phyloP scores from a whole-genome alignment of 2,797 vertebrate genomes.

The Mionectes olivaceus region DNA sequence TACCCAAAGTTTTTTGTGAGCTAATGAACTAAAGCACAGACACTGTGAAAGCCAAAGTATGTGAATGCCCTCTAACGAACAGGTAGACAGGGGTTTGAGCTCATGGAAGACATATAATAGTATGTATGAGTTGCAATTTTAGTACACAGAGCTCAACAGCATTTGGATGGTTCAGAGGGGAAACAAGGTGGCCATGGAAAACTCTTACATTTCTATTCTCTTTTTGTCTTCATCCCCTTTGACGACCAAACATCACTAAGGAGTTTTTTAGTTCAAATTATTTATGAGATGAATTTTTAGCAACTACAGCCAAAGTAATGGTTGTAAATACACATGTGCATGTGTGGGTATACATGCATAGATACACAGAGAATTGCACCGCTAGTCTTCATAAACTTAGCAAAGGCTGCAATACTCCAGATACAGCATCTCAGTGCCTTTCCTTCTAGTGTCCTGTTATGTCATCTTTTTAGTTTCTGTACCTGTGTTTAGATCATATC shows the following conservation, averaged over 20 bases:
- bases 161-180: not conserved
- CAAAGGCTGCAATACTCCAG: not conserved
- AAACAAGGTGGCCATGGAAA: not conserved
- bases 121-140: not conserved
- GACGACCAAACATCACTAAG: not conserved
- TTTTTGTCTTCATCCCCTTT: not conserved
- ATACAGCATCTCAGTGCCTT: not conserved
- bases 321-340: not conserved
- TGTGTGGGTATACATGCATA: fast-evolving
- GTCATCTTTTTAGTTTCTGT: constrained; percentile 20
- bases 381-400: not conserved
- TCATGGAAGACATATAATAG: not conserved
- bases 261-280: not conserved
- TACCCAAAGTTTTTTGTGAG: not conserved
- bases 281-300: not conserved
- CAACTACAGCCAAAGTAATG: not conserved
- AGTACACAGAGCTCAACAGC: not conserved
- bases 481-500: constrained; percentile 31
- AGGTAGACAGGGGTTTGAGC: not conserved
- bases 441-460: not conserved
- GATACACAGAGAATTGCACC: not conserved
- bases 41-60: not conserved
- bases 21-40: not conserved
- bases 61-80: not conserved
- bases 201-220: not conserved